These are phyloP conservation scores for Chelonus insularis DNA, from an alignment of 1,140 invertebrate species.

Conservation along the genomic window DNA sequence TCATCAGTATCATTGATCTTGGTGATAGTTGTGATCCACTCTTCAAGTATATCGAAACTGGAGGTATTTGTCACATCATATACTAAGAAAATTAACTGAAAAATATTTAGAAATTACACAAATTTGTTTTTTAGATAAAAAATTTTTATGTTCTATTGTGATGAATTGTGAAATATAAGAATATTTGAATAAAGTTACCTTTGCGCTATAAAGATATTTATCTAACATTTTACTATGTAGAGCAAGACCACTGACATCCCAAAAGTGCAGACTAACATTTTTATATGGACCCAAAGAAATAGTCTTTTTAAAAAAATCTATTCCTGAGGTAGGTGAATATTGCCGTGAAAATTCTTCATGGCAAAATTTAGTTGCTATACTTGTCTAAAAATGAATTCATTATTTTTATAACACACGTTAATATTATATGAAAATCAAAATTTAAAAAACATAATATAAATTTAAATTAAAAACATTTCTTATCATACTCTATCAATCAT, in stretches of 20 bases:
- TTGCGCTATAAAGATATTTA: slow-evolving; percentile 79
- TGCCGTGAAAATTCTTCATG: slow-evolving; percentile 75
- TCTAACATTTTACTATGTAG: slow-evolving; percentile 77
- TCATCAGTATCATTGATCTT: slow-evolving; percentile 59
- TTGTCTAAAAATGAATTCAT: slow-evolving; percentile 63
- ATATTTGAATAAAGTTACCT: slow-evolving; percentile 64
- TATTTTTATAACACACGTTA: slow-evolving; percentile 3
- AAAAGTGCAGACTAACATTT: slow-evolving; percentile 75
- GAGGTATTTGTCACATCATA: slow-evolving; percentile 84
- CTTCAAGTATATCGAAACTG: slow-evolving; percentile 77
- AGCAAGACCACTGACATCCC: slow-evolving; percentile 82
- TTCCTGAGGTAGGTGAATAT: slow-evolving; percentile 75
- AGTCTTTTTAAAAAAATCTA: slow-evolving; percentile 79
- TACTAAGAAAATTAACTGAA: slow-evolving; percentile 79
- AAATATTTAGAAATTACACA: no score
- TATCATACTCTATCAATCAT: no score
- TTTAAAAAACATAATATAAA: no score
- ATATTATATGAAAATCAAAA: no score
- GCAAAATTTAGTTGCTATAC: slow-evolving; percentile 71
- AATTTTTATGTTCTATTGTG: no score
- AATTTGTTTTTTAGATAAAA: no score
- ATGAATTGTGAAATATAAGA: no score
- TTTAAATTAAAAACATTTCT: no score
- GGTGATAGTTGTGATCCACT: slow-evolving; percentile 73
- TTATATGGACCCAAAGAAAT: slow-evolving; percentile 69